phyloP scores from a whole-genome alignment of 2,797 vertebrate species.

The Melanotaenia nigrans region DNA sequence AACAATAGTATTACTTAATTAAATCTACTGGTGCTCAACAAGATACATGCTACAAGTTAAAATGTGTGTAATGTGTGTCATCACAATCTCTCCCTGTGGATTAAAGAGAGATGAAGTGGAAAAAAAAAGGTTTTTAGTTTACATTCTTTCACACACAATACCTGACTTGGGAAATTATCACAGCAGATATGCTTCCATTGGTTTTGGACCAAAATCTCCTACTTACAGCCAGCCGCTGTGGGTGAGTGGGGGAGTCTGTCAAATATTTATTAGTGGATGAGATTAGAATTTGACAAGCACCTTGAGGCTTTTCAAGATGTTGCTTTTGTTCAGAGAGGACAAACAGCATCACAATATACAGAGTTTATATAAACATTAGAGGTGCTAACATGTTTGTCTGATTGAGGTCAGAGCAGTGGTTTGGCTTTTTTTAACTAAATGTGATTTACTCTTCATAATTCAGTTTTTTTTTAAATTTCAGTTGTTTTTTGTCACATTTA shows the following conservation, averaged over 20 bases:
- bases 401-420: not conserved
- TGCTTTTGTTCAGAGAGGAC: too few species aligned
- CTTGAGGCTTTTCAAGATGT: not conserved
- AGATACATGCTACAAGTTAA: constrained; percentile 28
- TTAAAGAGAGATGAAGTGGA: constrained; percentile 42
- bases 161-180: constrained; percentile 41
- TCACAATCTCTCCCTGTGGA: constrained; percentile 41
- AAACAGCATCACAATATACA: constrained; percentile 1
- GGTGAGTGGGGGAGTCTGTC: constrained; percentile 27
- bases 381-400: not conserved
- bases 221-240: constrained; percentile 31
- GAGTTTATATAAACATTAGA: constrained; percentile 3
- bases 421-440: not conserved
- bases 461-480: not conserved
- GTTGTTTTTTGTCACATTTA: not conserved
- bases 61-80: constrained; percentile 37
- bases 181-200: constrained; percentile 49
- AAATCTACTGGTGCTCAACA: constrained; percentile 18
- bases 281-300: constrained; percentile 32
- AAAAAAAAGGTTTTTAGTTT: constrained; percentile 17
- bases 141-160: constrained; percentile 57
- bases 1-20: constrained; percentile 20
- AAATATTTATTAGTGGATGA: constrained; percentile 47
- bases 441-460: not conserved
- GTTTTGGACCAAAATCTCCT: constrained; percentile 52